Evolutionary conservation across 2,113 vertebrate genomes (phyloP), one percentile per base, ranked within the genome.

Genomic region (Cyrtonyx montezumae): DNA sequence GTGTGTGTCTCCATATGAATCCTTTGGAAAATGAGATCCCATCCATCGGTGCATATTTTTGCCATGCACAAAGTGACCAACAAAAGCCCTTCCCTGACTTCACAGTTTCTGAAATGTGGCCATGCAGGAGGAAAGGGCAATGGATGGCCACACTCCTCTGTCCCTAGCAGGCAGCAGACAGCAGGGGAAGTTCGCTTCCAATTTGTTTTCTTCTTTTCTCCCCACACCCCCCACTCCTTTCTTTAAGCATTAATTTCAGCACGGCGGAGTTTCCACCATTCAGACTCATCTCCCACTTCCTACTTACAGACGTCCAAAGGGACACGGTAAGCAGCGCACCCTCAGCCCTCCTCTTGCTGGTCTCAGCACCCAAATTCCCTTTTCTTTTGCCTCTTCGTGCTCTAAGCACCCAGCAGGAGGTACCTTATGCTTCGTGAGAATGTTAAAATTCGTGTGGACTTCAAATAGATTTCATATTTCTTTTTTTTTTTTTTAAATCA

Each of bases 231-330:
- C 26, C 51, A 7, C 6, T 20, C 49, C 23, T 55, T 70, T 61
- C 37, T 66, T 46, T 53, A 62, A 88, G 40, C n/a, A 66, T 30
- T 20, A 8, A 75, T 66, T 74, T 34, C 76, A 87, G 84, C 5
- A 67, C 53, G 7, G 76, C 87, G 94, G 91, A 48, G 43, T 92
- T 95, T 96, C 93, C 93, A 82, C 59, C 53, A 14, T 42, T 51
- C 70, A n/a, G 10, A n/a, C 76, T 91, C 65, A 32, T 84, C 87
- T 91, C 34, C 70, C 21, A 37, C 67, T 95, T 94, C 87, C 79
- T 56, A 53, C 12, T 89, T 37, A 23, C 8, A 3, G 69, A 58
- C 48, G 16, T 56, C 62, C 61, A 51, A 67, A 70, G 3, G 2
- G 18, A 11, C 59, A 8, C 4, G 53, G 76, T 85, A 58, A 63